phyloP scores from a whole-genome alignment of 2,888 invertebrate genomes.

The Nemapogon koenigi region DNA sequence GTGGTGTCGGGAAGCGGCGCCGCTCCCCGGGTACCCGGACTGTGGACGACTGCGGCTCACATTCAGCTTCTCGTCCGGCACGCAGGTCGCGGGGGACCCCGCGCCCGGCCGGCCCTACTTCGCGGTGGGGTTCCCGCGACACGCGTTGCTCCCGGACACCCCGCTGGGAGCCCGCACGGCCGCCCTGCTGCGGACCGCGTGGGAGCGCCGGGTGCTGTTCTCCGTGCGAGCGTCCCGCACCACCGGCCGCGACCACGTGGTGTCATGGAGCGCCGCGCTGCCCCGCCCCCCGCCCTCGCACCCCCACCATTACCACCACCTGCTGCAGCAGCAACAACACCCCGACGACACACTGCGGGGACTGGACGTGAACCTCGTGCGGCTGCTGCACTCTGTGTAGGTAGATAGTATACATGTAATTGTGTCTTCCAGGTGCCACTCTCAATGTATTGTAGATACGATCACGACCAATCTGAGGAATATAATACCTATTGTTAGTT shows the following conservation, averaged over 20 bases:
- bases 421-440: too few species aligned
- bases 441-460: too few species aligned
- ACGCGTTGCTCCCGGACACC: constrained; percentile 84
- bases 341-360: neutral
- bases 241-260: constrained; percentile 89
- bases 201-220: constrained; percentile 84
- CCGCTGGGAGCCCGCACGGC: constrained; percentile 81
- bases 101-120: constrained; percentile 85
- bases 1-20: constrained; percentile 72
- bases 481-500: too few species aligned
- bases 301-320: constrained; percentile 16
- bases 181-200: constrained; percentile 78
- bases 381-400: too few species aligned
- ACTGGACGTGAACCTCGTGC: neutral
- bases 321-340: constrained; percentile 20
- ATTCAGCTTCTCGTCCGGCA: constrained; percentile 82
- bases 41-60: constrained; percentile 36
- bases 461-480: too few species aligned
- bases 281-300: constrained; percentile 25
- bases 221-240: constrained; percentile 87
- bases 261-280: constrained; percentile 75
- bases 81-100: constrained; percentile 78
- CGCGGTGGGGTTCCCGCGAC: constrained; percentile 85
- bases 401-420: too few species aligned
- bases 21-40: constrained; percentile 63